phyloP scores from a whole-genome alignment of 2,888 invertebrate genomes.

The Polydrusus cervinus region DNA sequence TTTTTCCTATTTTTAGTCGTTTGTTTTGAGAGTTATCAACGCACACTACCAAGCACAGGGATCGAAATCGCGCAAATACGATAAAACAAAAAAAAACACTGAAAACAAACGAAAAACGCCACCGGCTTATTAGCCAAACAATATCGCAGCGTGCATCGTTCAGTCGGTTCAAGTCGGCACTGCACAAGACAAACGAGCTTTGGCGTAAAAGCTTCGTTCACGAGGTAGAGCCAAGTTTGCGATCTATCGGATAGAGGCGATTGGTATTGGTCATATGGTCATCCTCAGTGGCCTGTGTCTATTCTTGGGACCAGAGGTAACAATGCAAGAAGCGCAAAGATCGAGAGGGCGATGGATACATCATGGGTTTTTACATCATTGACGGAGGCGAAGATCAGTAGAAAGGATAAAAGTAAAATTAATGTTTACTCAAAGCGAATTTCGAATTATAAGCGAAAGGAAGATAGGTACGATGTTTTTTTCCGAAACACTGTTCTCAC shows the following conservation, averaged over 20 bases:
- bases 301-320: slow-evolving; percentile 29
- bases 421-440: not conserved
- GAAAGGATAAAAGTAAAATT: not conserved
- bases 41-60: slow-evolving; percentile 4
- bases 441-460: too few relatives aligned
- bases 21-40: slow-evolving; percentile 21
- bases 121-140: slow-evolving; percentile 45
- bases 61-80: slow-evolving; percentile 33
- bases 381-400: not conserved
- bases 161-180: slow-evolving; percentile 42
- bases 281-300: slow-evolving; percentile 32
- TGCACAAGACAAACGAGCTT: slow-evolving; percentile 45
- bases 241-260: slow-evolving; percentile 38
- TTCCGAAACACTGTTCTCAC: too few relatives aligned
- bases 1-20: slow-evolving; percentile 13
- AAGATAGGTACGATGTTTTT: too few relatives aligned
- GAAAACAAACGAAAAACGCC: slow-evolving; percentile 46
- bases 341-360: slow-evolving; percentile 22
- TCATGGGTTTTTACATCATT: not conserved
- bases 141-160: slow-evolving; percentile 49
- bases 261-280: slow-evolving; percentile 47
- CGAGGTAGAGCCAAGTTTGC: slow-evolving; percentile 24
- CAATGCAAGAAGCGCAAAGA: slow-evolving; percentile 31
- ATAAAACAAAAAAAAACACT: slow-evolving; percentile 24
- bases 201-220: slow-evolving; percentile 34